These are phyloP conservation scores for Drosophila lacteicornis DNA, from an alignment of 1,140 invertebrate genomes.

Conservation along the genomic window DNA sequence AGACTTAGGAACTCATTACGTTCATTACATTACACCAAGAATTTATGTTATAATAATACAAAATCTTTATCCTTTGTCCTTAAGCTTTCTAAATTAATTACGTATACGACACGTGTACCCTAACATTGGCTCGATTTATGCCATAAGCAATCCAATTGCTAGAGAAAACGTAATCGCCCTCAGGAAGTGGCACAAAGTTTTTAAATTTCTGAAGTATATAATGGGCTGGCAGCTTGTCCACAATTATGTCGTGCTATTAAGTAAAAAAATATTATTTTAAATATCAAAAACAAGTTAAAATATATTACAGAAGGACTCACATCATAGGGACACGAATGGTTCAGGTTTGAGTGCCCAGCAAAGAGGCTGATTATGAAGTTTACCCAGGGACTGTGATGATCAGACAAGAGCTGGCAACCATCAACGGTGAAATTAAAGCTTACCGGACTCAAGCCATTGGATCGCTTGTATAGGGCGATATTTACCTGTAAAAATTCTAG, in stretches of 20 bases:
- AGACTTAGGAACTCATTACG: too few relatives aligned
- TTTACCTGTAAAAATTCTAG: background rate
- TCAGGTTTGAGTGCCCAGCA: conserved; percentile 8
- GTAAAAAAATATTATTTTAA: background rate
- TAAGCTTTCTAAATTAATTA: too few relatives aligned
- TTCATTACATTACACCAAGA: too few relatives aligned
- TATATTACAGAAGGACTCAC: background rate
- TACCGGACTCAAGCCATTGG: conserved; percentile 13
- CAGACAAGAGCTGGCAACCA: conserved; percentile 5
- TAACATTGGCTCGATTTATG: conserved; percentile 1
- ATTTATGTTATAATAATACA: too few relatives aligned
- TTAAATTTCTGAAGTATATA: conserved; percentile 1
- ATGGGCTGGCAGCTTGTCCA: conserved; percentile 18
- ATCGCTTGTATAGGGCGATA: conserved; percentile 11
- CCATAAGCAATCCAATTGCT: conserved; percentile 11
- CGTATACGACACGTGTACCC: background rate
- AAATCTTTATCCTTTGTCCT: too few relatives aligned
- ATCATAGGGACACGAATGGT: conserved; percentile 21
- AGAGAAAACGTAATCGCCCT: conserved; percentile 30
- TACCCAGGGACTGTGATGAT: background rate
- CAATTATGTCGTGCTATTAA: conserved; percentile 16
- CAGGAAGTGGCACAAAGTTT: background rate
- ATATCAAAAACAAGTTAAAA: background rate
- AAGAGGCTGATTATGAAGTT: conserved; percentile 12
- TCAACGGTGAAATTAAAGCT: conserved; percentile 12